These are phyloP conservation scores for Plagiodera versicolora DNA, from an alignment of 2,888 invertebrate genomes.

Conservation along the genomic window DNA sequence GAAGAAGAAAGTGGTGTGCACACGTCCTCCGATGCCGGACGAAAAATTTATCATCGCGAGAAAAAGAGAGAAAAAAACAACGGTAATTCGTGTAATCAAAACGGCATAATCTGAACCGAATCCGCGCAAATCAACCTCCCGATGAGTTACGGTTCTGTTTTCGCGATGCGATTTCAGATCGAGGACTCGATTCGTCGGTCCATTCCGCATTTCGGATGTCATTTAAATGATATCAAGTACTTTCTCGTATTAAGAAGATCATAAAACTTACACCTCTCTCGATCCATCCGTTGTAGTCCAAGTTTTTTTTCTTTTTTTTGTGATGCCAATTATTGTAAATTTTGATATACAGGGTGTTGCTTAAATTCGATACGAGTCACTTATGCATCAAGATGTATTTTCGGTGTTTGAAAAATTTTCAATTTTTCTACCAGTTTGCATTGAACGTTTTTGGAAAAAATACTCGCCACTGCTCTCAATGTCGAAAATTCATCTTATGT, in stretches of 20 bases:
- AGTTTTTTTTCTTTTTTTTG: background rate
- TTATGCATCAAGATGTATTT: no score
- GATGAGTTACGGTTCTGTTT: constrained; percentile 15
- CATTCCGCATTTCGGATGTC: background rate
- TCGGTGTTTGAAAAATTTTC: no score
- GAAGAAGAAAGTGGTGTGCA: background rate
- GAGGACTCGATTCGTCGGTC: constrained; percentile 6
- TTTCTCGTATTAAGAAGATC: background rate
- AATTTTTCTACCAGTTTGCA: no score
- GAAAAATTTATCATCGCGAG: constrained; percentile 25
- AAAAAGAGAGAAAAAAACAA: constrained; percentile 26
- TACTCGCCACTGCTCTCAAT: no score
- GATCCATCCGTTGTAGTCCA: no score
- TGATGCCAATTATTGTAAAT: no score
- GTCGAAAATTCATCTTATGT: no score
- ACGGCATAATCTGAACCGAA: background rate
- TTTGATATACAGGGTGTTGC: no score
- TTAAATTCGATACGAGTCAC: no score
- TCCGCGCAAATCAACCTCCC: constrained; percentile 6
- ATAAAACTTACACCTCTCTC: background rate
- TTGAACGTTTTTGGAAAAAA: no score
- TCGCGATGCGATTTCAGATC: constrained; percentile 10
- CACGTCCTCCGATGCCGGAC: background rate
- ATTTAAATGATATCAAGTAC: background rate
- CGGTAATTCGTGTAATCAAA: constrained; percentile 18